These are phyloP conservation scores for Argyra leucocephala DNA, from an alignment of 2,888 invertebrate species.

Conservation along the genomic window DNA sequence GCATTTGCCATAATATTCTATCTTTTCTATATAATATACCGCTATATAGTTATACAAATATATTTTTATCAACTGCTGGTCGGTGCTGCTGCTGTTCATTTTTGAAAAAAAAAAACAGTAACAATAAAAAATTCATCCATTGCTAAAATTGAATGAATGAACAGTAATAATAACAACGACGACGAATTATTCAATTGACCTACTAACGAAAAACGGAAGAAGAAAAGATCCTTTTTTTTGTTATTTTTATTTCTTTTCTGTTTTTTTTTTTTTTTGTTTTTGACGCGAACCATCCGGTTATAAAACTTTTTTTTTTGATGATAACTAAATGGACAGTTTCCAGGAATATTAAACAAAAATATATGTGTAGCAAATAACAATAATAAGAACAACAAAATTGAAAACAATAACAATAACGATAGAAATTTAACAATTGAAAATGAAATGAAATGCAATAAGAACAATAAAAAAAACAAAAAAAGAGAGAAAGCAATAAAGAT, in stretches of 20 bases:
- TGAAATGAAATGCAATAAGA: neutral
- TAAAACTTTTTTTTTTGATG: neutral
- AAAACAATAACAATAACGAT: neutral
- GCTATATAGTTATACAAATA: too few relatives aligned
- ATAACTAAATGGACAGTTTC: constrained; percentile 2
- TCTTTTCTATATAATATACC: too few relatives aligned
- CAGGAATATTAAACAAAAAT: neutral
- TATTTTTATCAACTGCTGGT: too few relatives aligned
- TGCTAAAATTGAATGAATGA: neutral
- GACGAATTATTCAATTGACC: neutral
- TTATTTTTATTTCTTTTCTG: neutral
- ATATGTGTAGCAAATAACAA: neutral
- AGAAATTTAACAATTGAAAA: neutral
- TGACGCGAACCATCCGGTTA: constrained; percentile 6
- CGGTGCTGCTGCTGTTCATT: neutral
- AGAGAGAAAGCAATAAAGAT: too few relatives aligned
- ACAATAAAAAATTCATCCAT: neutral
- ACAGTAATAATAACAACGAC: too few relatives aligned
- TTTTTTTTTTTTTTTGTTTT: neutral
- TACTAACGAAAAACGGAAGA: constrained; percentile 6
- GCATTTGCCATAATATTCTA: too few relatives aligned
- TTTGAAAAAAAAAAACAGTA: too few relatives aligned
- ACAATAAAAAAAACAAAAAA: too few relatives aligned
- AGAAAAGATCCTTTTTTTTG: neutral
- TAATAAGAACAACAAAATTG: neutral